Evolutionary conservation across 2,113 vertebrate genomes (phyloP).

Genomic region (Spizaetus ornatus): DNA sequence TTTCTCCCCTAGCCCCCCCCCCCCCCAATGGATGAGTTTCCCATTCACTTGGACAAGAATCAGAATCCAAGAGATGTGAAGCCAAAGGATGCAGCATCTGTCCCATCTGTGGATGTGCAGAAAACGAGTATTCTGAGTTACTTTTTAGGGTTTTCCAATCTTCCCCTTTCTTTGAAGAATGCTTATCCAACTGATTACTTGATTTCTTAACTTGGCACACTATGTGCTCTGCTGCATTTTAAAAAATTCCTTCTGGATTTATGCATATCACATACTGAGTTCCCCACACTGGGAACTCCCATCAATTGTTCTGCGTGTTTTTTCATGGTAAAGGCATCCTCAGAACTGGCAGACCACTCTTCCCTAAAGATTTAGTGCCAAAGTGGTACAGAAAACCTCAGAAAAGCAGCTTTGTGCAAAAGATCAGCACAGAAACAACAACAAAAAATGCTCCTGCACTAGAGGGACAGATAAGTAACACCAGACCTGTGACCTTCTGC

Average conservation of each 20-base stretch:
- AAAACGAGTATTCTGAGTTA: conserved; percentile 10
- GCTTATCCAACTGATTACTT: not conserved
- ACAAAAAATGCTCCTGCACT: not conserved
- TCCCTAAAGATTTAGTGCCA: not conserved
- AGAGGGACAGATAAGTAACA: not conserved
- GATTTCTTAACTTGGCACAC: conserved; percentile 18
- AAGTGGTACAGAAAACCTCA: not conserved
- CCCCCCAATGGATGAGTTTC: conserved; percentile 9
- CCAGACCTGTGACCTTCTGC: not conserved
- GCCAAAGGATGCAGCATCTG: conserved; percentile 22
- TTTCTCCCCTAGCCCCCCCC: rapidly evolving
- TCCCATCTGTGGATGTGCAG: conserved; percentile 22
- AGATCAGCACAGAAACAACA: not conserved
- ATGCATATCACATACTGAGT: not conserved
- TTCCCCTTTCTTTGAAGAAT: not conserved
- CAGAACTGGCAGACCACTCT: not conserved
- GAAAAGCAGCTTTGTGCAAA: not conserved
- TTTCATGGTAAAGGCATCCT: conserved; percentile 7
- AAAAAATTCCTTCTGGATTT: not conserved
- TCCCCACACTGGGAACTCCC: not conserved
- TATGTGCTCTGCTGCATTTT: not conserved
- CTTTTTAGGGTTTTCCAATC: conserved; percentile 1
- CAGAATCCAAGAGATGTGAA: not conserved
- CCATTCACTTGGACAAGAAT: not conserved
- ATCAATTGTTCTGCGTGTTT: conserved; percentile 1